Evolutionary conservation across 2,797 vertebrate species (phyloP), one percentile per base, ranked within the genome.

Genomic region (Leptatherina wallacei): DNA sequence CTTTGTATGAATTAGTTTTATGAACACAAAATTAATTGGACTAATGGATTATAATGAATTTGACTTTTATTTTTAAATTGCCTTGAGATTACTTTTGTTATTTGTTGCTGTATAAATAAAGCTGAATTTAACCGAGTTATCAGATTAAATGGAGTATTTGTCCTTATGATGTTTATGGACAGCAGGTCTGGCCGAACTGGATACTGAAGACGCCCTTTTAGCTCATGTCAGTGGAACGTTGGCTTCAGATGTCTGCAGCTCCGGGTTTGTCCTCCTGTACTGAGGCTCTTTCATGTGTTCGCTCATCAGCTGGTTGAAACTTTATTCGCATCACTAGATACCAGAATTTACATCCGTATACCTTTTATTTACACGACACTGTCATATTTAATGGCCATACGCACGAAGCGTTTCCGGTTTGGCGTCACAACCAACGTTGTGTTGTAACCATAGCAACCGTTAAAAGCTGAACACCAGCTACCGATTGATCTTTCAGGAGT

Each of bases 361-460:
- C 13, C 13, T 13, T 30, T 30, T 30, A 14, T 55, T 30, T 12
- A 2, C 47, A 32, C 30, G n/a, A 51, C 30, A 29, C 61, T 24
- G 22, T 20, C 7, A 49, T 47, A 18, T 44, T 1, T 18, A 44
- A 18, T 11, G 6, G 18, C 13, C 14, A 16, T 16, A 4, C 8
- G 44, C 44, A 20, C 13, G 0, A n/a, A 63, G 12, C 32, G 12
- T 32, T 52, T 27, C 22, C 12, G 24, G 12, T 27, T 7, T 30
- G 14, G 13, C 6, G 22, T 22, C 47, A 6, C 62, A 52, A 57
- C 49, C 30, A 32, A 32, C 9, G 0, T 8, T 42, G 0, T 9
- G 61, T 71, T 60, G 77, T 83, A 68, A 80, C 82, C 65, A 42
- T 73, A 64, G 78, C 47, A 82, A 87, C 85, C 2, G 9, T 24